Evolutionary conservation across 2,797 vertebrate species (phyloP).

Genomic region (Hephaestus fuliginosus): DNA sequence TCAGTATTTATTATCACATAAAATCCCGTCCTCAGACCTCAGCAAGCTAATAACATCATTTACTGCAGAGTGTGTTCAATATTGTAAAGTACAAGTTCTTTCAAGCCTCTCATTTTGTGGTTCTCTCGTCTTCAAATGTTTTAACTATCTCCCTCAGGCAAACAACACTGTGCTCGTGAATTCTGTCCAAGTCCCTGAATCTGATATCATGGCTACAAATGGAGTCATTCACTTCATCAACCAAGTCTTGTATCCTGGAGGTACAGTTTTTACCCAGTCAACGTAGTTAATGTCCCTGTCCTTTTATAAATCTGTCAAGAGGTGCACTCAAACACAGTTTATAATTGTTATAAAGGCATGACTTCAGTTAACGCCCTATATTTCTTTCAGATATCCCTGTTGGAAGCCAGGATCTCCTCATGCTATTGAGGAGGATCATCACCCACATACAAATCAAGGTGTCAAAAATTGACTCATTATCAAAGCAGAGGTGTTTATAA

Average conservation of each 20-base stretch:
- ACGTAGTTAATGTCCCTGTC: not conserved
- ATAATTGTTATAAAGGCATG: not conserved
- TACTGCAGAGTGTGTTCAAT: not conserved
- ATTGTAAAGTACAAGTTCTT: constrained; percentile 18
- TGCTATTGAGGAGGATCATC: constrained; percentile 90
- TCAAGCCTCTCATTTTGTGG: constrained; percentile 30
- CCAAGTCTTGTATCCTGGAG: constrained; percentile 92
- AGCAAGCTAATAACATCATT: constrained; percentile 6
- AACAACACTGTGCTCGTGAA: constrained; percentile 92
- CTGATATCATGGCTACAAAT: constrained; percentile 95
- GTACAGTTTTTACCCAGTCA: constrained; percentile 73
- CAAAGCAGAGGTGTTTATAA: not conserved
- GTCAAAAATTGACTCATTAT: not conserved
- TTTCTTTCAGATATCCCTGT: constrained; percentile 89
- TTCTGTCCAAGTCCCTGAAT: constrained; percentile 87
- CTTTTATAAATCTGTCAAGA: constrained; percentile 42
- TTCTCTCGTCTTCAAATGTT: constrained; percentile 49
- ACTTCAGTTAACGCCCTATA: constrained; percentile 14
- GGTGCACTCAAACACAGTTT: not conserved
- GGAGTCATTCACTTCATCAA: constrained; percentile 94
- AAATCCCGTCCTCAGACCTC: not conserved
- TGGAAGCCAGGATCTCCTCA: constrained; percentile 91
- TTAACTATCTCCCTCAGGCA: constrained; percentile 81
- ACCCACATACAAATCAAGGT: constrained; percentile 95
- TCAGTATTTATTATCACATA: not conserved